These are phyloP conservation scores for Pteronura brasiliensis DNA, from an alignment of 2,113 vertebrate species.

Conservation along the genomic window DNA sequence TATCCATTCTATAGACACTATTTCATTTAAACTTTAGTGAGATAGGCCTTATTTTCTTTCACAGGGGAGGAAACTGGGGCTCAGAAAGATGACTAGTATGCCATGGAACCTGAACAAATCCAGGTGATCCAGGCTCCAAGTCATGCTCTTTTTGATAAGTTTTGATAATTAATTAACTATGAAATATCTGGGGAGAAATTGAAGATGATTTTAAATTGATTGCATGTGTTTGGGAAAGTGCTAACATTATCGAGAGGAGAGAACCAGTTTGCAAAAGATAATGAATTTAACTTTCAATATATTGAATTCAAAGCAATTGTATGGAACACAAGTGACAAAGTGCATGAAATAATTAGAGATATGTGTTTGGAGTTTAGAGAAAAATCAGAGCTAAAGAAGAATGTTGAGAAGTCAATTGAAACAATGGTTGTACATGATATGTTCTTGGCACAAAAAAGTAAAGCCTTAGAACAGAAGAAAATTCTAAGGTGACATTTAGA, in stretches of 20 bases:
- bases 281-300: not conserved
- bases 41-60: not conserved
- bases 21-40: not conserved
- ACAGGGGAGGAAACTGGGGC: not conserved
- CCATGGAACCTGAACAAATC: not conserved
- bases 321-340: not conserved
- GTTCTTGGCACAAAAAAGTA: not conserved
- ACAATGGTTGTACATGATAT: not conserved
- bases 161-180: not conserved
- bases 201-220: not conserved
- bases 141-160: not conserved
- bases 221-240: not conserved
- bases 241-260: not conserved
- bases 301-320: not conserved
- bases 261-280: not conserved
- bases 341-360: not conserved
- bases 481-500: not conserved
- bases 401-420: not conserved
- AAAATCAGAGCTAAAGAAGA: not conserved
- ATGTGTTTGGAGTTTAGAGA: not conserved
- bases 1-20: not conserved
- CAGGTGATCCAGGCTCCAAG: not conserved
- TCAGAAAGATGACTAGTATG: not conserved
- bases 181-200: not conserved
- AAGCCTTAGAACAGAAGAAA: not conserved